phyloP scores from a whole-genome alignment of 2,113 vertebrate genomes.

The Bos indicus region DNA sequence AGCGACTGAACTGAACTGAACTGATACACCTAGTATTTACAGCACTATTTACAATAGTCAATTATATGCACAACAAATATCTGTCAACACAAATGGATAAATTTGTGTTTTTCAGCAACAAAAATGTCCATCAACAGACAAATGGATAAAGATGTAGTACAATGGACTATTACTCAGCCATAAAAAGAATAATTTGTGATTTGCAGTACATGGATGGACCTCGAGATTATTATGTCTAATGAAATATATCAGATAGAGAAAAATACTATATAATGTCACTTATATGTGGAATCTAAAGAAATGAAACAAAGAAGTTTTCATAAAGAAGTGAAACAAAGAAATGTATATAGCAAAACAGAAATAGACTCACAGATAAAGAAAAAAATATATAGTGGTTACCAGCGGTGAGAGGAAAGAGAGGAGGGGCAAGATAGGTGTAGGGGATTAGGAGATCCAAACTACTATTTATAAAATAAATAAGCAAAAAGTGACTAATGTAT shows the following conservation, averaged over 20 bases:
- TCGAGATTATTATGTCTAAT: background rate
- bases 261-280: background rate
- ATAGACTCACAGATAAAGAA: background rate
- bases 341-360: background rate
- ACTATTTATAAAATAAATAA: background rate
- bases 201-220: background rate
- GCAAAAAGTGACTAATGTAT: background rate
- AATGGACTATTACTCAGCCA: background rate
- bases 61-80: background rate
- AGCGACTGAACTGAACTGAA: no score
- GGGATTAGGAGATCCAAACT: background rate
- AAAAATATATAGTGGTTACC: background rate
- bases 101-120: background rate
- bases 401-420: background rate
- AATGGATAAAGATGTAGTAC: background rate
- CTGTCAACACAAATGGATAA: background rate
- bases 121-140: background rate
- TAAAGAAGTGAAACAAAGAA: background rate
- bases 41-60: background rate
- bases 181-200: background rate
- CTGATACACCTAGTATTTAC: background rate
- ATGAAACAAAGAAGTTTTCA: background rate
- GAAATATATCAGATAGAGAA: background rate
- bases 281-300: background rate
- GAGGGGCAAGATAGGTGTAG: background rate